These are phyloP conservation scores for Lepidonotus clava DNA, from an alignment of 2,888 invertebrate species.

Conservation along the genomic window DNA sequence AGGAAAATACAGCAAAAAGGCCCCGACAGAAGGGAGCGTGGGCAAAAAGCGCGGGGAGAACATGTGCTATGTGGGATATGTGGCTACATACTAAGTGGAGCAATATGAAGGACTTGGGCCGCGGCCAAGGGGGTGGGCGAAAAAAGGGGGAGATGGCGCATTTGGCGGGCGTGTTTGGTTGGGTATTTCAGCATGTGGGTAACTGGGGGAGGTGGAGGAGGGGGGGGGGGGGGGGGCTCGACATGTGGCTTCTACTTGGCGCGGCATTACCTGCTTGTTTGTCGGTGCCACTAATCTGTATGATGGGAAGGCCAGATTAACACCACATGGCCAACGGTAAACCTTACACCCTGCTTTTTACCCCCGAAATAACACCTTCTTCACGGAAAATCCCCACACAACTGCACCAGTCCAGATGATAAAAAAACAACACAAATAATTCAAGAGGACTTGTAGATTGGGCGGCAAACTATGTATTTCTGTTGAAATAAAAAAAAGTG, in stretches of 20 bases:
- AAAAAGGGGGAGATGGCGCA: background rate
- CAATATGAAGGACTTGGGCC: slow-evolving; percentile 32
- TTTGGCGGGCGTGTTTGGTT: slow-evolving; percentile 1
- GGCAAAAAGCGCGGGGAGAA: background rate
- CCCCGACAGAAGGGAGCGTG: background rate
- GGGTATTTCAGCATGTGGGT: slow-evolving; percentile 13
- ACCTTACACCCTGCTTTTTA: slow-evolving; percentile 1
- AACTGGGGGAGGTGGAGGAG: background rate
- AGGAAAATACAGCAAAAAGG: background rate
- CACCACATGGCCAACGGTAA: slow-evolving; percentile 9
- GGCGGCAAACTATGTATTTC: no score
- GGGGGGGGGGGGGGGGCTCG: no score
- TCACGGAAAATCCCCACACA: background rate
- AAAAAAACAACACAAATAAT: no score
- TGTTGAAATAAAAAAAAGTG: no score
- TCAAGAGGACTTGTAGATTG: background rate
- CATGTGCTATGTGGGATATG: slow-evolving; percentile 42
- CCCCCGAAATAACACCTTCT: no score
- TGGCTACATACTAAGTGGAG: slow-evolving; percentile 34
- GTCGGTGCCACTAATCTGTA: slow-evolving; percentile 30
- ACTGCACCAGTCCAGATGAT: background rate
- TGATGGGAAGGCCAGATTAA: slow-evolving; percentile 12
- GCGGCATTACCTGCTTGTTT: slow-evolving; percentile 42
- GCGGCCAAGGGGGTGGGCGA: background rate
- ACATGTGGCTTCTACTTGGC: slow-evolving; percentile 39